Conservation (phyloP, 2,113 vertebrate species). For the Dasyurus viverrinus region DNA sequence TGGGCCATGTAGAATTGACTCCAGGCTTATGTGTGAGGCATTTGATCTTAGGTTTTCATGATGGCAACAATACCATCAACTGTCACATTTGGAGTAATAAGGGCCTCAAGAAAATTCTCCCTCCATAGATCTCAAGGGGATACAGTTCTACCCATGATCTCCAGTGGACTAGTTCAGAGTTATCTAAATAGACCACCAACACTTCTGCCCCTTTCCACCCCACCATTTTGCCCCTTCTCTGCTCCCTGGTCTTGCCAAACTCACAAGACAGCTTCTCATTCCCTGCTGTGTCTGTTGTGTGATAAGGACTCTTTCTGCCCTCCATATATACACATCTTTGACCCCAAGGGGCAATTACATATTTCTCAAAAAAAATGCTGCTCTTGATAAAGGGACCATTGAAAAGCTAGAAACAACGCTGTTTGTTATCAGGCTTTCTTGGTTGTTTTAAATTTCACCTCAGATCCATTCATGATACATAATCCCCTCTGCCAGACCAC, state of each 20-base stretch:
- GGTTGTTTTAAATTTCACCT: constrained; percentile 19
- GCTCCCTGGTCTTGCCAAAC: neutral
- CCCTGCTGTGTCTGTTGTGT: no score
- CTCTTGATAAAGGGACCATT: neutral
- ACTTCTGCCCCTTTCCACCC: no score
- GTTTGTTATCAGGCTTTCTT: constrained; percentile 10
- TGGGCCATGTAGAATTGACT: no score
- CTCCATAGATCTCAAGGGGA: no score
- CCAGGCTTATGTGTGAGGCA: neutral
- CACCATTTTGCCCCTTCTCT: no score
- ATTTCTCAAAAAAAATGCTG: no score
- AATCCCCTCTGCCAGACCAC: no score
- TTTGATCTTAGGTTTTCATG: neutral
- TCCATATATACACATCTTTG: no score
- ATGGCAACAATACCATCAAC: neutral
- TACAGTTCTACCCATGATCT: neutral
- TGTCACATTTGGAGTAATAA: neutral
- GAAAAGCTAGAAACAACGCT: neutral
- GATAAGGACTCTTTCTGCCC: no score
- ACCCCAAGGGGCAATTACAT: no score
- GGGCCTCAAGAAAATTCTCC: neutral
- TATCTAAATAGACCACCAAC: neutral
- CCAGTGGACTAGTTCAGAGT: neutral
- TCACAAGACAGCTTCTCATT: neutral
- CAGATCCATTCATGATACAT: neutral